Evolutionary conservation across 2,888 invertebrate species (phyloP), one percentile per base, ranked within the genome.

Genomic region (Agriotes lineatus): DNA sequence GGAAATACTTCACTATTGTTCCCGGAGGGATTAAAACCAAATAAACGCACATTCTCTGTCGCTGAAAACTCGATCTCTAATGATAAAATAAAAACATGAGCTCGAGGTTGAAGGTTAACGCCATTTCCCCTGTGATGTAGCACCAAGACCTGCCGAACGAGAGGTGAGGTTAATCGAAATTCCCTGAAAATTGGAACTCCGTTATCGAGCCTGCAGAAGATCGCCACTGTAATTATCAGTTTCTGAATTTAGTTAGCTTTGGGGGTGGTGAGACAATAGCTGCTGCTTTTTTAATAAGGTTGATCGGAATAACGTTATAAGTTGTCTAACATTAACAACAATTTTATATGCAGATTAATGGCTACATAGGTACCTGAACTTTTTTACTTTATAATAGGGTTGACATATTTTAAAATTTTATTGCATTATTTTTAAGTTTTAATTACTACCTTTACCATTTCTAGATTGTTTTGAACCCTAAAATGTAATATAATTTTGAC

Each of bases 11-110:
- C 33, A 18, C 7, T 52, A 52, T 52, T 52, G 52, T 33, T 18
- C 52, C 52, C 52, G 22, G 39, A 61, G 37, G 52, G 57, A 50
- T 61, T 61, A 61, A 52, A 61, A 52, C 37, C 25, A 52, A 61
- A 61, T 50, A 61, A 61, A 61, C 35, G 50, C 61, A 39, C 37
- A 52, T 59, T 59, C 37, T 30, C 50, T 50, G 61, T 61, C 22
- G 35, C 50, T 35, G 52, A 50, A 61, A 61, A 50, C 48, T 25
- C 61, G 50, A 50, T 61, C 37, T 61, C 50, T 61, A 61, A 61
- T 61, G 61, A 61, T 61, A 50, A 61, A 35, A 37, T 52, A 50
- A 61, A 61, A 61, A 60, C 59, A 60, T 45, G 59, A 60, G 59
- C 45, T 60, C 35, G 59, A 48, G 59, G 59, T 60, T 60, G 59